Evolutionary conservation across 2,113 vertebrate genomes (phyloP).

Genomic region (Cyprinus carpio): DNA sequence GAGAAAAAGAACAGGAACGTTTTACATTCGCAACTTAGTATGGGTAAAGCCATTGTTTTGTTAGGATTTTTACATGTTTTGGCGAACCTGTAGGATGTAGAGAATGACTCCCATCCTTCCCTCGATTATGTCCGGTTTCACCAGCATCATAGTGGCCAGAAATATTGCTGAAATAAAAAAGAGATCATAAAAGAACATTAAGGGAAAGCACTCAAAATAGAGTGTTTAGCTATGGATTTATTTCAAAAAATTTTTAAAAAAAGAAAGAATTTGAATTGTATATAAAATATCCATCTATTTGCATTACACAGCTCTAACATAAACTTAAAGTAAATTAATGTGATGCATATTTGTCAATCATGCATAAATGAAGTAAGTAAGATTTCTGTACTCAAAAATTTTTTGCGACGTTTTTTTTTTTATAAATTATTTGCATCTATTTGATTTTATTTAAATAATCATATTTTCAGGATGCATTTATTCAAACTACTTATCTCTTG

Average conservation of each 20-base stretch:
- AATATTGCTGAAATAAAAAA: constrained; percentile 70
- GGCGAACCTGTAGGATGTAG: constrained; percentile 78
- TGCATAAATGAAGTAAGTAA: too few species aligned
- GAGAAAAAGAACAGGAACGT: constrained; percentile 22
- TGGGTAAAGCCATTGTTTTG: not conserved
- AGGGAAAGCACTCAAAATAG: too few species aligned
- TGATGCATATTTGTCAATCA: not conserved
- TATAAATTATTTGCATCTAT: not conserved
- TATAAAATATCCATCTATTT: not conserved
- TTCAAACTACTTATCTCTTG: not conserved
- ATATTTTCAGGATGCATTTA: not conserved
- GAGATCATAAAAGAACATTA: constrained; percentile 9
- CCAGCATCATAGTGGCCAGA: constrained; percentile 72
- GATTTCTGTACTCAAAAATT: too few species aligned
- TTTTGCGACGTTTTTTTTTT: too few species aligned
- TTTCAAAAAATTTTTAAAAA: not conserved
- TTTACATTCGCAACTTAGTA: not conserved
- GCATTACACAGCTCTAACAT: not conserved
- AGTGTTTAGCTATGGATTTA: not conserved
- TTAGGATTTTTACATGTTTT: not conserved
- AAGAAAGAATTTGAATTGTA: not conserved
- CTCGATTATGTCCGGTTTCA: constrained; percentile 54
- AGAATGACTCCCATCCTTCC: constrained; percentile 66
- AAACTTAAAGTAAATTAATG: not conserved
- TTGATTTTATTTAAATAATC: not conserved